phyloP scores from a whole-genome alignment of 2,113 vertebrate genomes.

The Mus musculus region GRCm39 chr5:143935001-143935500 shows the following conservation, averaged over 20 bases:
- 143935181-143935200: slow-evolving; percentile 42
- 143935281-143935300: not conserved
- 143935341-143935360: slow-evolving; percentile 78
- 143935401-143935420: slow-evolving; percentile 97
- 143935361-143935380: slow-evolving; percentile 98
- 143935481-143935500: not conserved
- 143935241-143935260: not conserved
- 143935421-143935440: slow-evolving; percentile 87
- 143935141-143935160: slow-evolving; percentile 1
- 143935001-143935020: slow-evolving; percentile 93
- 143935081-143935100: slow-evolving; percentile 96
- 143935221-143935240: not conserved
- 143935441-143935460: slow-evolving; percentile 45
- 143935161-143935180: not conserved
- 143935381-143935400: slow-evolving; percentile 95
- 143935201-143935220: slow-evolving; percentile 8
- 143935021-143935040: slow-evolving; percentile 98
- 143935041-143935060: slow-evolving; percentile 96
- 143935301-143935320: slow-evolving; percentile 14
- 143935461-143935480: not conserved
- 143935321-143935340: not conserved
- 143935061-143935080: slow-evolving; percentile 96
- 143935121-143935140: slow-evolving; percentile 27
- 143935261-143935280: not conserved
- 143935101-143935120: slow-evolving; percentile 64